Percentiles rank a stretch among this genome's conserved stretches.
These are phyloP conservation scores for Agriopis aurantiaria DNA, from an alignment of 2,888 invertebrate genomes.

Conservation along the genomic window DNA sequence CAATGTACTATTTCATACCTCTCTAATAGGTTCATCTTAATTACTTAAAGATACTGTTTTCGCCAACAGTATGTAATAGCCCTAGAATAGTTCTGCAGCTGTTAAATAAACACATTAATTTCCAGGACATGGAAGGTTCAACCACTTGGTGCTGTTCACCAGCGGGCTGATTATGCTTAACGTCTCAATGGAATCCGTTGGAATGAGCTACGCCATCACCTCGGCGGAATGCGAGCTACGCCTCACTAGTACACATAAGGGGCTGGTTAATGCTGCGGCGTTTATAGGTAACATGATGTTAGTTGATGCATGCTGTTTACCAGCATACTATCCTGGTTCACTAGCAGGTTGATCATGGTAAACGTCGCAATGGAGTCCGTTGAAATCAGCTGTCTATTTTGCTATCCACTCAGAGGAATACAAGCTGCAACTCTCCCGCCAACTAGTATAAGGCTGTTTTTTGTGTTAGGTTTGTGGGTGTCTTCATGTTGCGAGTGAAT, in stretches of 20 bases:
- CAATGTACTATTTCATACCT: too few species aligned
- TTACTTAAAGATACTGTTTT: too few species aligned
- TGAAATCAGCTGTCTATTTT: too few species aligned
- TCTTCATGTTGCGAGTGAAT: too few species aligned
- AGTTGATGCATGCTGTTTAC: neutral
- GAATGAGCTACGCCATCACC: conserved; percentile 89
- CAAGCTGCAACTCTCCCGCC: too few species aligned
- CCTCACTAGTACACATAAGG: conserved; percentile 86
- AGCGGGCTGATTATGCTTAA: conserved; percentile 88
- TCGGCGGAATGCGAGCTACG: conserved; percentile 89
- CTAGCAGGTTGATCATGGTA: neutral
- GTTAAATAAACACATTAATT: neutral
- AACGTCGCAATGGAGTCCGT: too few species aligned
- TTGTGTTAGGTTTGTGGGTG: too few species aligned
- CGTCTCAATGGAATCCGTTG: conserved; percentile 89
- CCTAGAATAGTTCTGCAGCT: too few species aligned
- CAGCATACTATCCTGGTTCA: neutral
- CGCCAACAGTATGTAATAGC: too few species aligned
- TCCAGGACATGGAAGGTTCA: conserved; percentile 88
- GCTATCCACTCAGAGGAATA: too few species aligned
- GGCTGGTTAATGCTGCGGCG: conserved; percentile 88
- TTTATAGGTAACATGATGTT: conserved; percentile 84
- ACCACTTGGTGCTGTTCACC: conserved; percentile 86
- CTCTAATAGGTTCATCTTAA: too few species aligned
- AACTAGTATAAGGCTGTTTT: too few species aligned